A percentile compares a stretch with the other conserved stretches of the same genome.
Conservation (phyloP, 2,113 vertebrate species). For the Melanerpes formicivorus region DNA sequence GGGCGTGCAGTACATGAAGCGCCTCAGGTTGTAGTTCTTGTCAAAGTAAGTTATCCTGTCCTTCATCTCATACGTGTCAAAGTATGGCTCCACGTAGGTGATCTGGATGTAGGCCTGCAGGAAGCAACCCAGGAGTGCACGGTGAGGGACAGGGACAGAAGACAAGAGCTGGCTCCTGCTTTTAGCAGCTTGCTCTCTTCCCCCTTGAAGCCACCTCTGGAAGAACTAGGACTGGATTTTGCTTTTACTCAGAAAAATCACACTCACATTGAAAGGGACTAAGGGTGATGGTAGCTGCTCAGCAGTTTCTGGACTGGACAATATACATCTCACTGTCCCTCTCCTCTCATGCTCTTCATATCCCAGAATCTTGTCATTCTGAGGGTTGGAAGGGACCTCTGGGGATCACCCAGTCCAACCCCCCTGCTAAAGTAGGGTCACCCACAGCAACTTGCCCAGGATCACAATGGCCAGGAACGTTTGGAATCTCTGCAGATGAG, state of each 20-base stretch:
- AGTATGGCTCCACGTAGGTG: conserved; percentile 97
- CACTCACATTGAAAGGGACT: fast-evolving
- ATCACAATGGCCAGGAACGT: no score
- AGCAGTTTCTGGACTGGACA: neutral
- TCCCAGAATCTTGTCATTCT: no score
- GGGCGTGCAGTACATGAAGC: conserved; percentile 98
- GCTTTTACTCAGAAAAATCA: neutral
- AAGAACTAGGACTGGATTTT: neutral
- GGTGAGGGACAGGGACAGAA: neutral
- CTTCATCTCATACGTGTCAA: conserved; percentile 99
- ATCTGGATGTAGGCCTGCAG: conserved; percentile 95
- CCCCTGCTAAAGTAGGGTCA: no score
- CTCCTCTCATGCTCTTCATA: neutral
- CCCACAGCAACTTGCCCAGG: no score
- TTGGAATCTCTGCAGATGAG: no score
- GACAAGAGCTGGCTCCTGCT: neutral
- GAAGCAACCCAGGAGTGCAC: neutral
- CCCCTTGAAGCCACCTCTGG: neutral
- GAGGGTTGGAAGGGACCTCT: no score
- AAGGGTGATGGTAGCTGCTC: neutral
- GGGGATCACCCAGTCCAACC: no score
- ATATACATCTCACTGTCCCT: neutral
- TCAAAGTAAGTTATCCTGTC: conserved; percentile 99
- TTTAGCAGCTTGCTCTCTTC: neutral
- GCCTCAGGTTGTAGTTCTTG: conserved; percentile 97